These are phyloP conservation scores for Pogonocichla stellata DNA, from an alignment of 2,113 vertebrate genomes.

Conservation along the genomic window DNA sequence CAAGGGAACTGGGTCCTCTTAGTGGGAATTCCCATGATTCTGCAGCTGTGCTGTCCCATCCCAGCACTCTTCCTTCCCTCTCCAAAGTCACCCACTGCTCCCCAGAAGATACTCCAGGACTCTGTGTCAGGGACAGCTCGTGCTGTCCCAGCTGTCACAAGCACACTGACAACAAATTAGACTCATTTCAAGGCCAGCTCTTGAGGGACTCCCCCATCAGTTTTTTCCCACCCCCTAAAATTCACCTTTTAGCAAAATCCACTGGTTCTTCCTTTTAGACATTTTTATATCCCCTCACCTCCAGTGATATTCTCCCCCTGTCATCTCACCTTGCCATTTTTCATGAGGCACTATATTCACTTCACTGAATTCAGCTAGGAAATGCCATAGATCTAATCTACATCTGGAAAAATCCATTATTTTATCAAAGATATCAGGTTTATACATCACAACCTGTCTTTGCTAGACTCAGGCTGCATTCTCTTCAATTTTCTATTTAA, in stretches of 20 bases:
- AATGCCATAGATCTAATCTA: not conserved
- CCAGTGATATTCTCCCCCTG: not conserved
- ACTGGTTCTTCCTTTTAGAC: not conserved
- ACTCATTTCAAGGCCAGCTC: not conserved
- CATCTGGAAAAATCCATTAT: not conserved
- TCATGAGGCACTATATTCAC: not conserved
- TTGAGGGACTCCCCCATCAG: not conserved
- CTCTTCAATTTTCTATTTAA: not conserved
- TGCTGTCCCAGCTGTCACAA: not conserved
- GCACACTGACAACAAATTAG: not conserved
- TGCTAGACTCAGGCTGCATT: not conserved
- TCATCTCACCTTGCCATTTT: not conserved
- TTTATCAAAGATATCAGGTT: not conserved
- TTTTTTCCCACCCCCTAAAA: not conserved
- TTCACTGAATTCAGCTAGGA: not conserved
- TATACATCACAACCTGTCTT: not conserved
- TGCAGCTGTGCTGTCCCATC: not conserved
- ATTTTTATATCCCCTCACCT: not conserved
- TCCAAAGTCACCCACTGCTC: not conserved
- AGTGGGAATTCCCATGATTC: not conserved
- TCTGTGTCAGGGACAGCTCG: not conserved
- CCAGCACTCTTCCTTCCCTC: not conserved
- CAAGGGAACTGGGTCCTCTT: not conserved
- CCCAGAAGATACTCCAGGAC: not conserved
- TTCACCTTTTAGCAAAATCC: not conserved